phyloP scores from a whole-genome alignment of 2,113 vertebrate species.

The Leiothrix lutea region DNA sequence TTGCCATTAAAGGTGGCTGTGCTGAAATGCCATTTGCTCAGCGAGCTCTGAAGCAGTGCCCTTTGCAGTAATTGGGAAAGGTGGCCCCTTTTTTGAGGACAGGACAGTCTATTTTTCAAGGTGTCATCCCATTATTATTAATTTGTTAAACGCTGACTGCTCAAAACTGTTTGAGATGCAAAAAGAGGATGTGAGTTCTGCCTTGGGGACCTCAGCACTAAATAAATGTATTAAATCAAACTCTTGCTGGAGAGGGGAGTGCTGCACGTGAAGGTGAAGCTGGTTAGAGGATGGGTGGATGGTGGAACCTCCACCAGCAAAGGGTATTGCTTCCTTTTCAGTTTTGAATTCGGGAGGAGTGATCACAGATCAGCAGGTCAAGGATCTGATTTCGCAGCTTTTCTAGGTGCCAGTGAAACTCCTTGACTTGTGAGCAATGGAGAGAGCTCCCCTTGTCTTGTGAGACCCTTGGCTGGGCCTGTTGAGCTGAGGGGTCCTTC shows the following conservation, averaged over 20 bases:
- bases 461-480: not conserved
- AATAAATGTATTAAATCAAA: conserved; percentile 1
- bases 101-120: conserved; percentile 11
- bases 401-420: not conserved
- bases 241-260: not conserved
- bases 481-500: fast-evolving
- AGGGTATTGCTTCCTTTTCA: not conserved
- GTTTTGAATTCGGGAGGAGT: fast-evolving
- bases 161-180: not conserved
- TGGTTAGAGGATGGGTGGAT: not conserved
- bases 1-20: conserved; percentile 1
- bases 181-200: not conserved
- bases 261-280: not conserved
- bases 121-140: not conserved
- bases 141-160: conserved; percentile 25
- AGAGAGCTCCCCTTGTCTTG: not conserved
- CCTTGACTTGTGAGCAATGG: not conserved
- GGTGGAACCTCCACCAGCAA: not conserved
- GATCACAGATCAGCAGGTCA: not conserved
- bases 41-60: not conserved
- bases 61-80: not conserved
- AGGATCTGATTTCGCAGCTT: not conserved
- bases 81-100: not conserved
- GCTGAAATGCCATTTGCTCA: not conserved
- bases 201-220: not conserved